phyloP scores from a whole-genome alignment of 2,888 invertebrate species.

The Apantesis nais region DNA sequence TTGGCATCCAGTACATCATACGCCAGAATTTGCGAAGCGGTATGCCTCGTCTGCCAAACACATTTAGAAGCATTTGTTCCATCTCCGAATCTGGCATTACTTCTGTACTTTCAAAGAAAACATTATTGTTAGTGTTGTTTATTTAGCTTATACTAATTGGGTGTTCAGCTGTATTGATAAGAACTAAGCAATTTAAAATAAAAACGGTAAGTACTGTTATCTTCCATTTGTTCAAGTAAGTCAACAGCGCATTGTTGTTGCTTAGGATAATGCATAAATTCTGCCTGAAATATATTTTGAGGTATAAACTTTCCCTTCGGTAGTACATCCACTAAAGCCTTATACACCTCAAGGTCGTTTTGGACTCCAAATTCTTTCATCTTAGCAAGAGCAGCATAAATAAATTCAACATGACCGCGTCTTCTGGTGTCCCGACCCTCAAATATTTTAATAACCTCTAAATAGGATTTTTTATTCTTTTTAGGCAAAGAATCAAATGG shows the following conservation, averaged over 20 bases:
- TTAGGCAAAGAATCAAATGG: slow-evolving; percentile 79
- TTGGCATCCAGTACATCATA: slow-evolving; percentile 97
- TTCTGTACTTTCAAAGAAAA: slow-evolving; percentile 75
- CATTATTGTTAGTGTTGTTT: slow-evolving; percentile 18
- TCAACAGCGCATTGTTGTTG: slow-evolving; percentile 98
- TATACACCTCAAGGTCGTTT: slow-evolving; percentile 94
- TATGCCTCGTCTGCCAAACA: slow-evolving; percentile 92
- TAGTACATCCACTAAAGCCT: slow-evolving; percentile 92
- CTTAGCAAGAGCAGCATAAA: slow-evolving; percentile 93
- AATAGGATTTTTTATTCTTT: slow-evolving; percentile 88
- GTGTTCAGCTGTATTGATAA: neutral
- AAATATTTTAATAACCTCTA: slow-evolving; percentile 91
- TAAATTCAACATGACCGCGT: slow-evolving; percentile 97
- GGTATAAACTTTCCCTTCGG: slow-evolving; percentile 96
- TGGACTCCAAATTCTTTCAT: slow-evolving; percentile 96
- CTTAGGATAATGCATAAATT: slow-evolving; percentile 97
- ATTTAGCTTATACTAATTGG: neutral
- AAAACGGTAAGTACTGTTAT: slow-evolving; percentile 87
- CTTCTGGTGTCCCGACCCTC: slow-evolving; percentile 88
- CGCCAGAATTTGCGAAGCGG: slow-evolving; percentile 91
- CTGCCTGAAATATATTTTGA: slow-evolving; percentile 92
- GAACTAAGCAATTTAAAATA: neutral
- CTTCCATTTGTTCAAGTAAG: slow-evolving; percentile 97
- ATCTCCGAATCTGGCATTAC: slow-evolving; percentile 97
- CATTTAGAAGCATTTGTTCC: slow-evolving; percentile 91